Conservation (phyloP, 2,888 invertebrate species). For the Tinea trinotella region DNA sequence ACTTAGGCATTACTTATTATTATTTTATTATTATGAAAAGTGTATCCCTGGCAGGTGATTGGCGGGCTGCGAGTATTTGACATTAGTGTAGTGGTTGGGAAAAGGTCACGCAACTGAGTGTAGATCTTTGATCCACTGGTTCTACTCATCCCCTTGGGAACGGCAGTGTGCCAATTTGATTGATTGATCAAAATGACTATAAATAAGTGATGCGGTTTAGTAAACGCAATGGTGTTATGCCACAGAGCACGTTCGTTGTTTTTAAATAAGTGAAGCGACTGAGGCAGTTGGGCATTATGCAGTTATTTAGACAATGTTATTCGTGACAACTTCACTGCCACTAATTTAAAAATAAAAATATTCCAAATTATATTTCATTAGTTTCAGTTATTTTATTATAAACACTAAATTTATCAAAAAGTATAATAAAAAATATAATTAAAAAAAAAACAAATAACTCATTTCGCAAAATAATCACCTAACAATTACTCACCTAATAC, state of each 20-base stretch:
- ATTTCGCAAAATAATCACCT: no score
- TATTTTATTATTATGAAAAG: no score
- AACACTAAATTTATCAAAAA: background rate
- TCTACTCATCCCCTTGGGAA: background rate
- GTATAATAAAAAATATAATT: background rate
- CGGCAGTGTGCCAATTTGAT: background rate
- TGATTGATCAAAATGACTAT: background rate
- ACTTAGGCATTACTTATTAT: no score
- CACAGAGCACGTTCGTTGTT: constrained; percentile 30
- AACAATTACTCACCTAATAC: no score
- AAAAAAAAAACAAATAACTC: background rate
- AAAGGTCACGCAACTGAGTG: no score
- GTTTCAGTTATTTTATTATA: constrained; percentile 19
- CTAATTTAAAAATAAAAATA: constrained; percentile 72
- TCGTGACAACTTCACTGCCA: constrained; percentile 69
- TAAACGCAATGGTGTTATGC: constrained; percentile 7
- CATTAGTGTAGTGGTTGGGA: no score
- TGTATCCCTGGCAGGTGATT: no score
- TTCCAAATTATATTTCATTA: constrained; percentile 49
- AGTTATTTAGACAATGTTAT: constrained; percentile 47
- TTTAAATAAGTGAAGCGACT: constrained; percentile 38
- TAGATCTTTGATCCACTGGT: no score
- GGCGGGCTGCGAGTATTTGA: no score
- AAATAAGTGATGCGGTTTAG: background rate
- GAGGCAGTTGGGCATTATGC: constrained; percentile 49